Conservation (phyloP, 2,797 vertebrate species). For the Zalophus californianus region DNA sequence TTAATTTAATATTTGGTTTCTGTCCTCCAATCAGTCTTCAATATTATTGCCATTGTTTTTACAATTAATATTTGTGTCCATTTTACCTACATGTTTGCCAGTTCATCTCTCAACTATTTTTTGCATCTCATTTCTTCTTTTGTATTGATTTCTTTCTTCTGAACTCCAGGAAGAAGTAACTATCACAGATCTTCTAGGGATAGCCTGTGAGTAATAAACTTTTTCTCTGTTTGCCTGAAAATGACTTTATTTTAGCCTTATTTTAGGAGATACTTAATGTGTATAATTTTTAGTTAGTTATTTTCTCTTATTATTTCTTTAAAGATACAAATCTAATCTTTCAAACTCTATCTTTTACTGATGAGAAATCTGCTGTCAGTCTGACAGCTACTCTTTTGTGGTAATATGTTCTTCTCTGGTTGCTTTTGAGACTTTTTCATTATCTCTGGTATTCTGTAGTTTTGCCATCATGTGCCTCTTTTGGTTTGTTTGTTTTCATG, state of each 20-base stretch:
- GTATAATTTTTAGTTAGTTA: background rate
- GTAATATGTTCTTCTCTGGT: background rate
- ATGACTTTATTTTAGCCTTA: background rate
- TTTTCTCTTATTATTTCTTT: slow-evolving; percentile 33
- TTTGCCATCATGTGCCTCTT: background rate
- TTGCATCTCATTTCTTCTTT: slow-evolving; percentile 7
- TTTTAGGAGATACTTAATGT: background rate
- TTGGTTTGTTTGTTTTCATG: background rate
- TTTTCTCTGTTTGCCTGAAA: slow-evolving; percentile 34
- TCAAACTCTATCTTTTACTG: background rate
- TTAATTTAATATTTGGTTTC: background rate
- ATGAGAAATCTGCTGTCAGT: background rate
- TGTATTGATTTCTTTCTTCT: slow-evolving; percentile 23
- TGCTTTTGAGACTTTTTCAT: background rate
- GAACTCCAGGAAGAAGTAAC: background rate
- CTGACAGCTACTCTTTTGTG: background rate
- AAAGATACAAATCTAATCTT: background rate
- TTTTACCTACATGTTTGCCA: background rate
- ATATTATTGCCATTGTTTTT: slow-evolving; percentile 23
- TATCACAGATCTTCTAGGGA: background rate
- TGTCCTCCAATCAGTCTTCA: background rate
- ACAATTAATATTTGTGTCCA: background rate
- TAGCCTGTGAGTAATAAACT: background rate
- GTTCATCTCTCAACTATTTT: background rate
- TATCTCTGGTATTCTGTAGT: background rate